phyloP scores from a whole-genome alignment of 2,888 invertebrate species.

The Sarcophaga caerulescens region DNA sequence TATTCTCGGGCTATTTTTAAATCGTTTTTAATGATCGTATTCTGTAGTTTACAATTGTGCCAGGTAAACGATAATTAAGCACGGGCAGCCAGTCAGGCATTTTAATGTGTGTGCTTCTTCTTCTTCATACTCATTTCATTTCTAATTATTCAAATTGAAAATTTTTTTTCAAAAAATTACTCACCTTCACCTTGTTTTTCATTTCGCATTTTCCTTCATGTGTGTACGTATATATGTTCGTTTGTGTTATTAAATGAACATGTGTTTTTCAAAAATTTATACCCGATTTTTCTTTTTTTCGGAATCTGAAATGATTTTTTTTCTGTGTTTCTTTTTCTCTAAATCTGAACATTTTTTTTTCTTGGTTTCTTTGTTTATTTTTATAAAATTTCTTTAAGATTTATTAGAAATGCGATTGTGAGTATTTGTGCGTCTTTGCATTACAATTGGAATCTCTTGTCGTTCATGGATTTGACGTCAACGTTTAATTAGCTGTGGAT shows the following conservation, averaged over 20 bases:
- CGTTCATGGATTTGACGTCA: conserved; percentile 53
- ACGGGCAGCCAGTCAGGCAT: background rate
- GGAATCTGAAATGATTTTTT: too few relatives aligned
- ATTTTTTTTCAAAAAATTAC: conserved; percentile 40
- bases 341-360: background rate
- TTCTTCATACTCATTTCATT: background rate
- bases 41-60: background rate
- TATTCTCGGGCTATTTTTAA: conserved; percentile 32
- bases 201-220: conserved; percentile 29
- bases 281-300: background rate
- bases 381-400: conserved; percentile 26
- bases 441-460: conserved; percentile 43
- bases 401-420: conserved; percentile 29
- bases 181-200: conserved; percentile 66
- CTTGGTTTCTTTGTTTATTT: conserved; percentile 35
- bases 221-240: too few relatives aligned
- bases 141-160: conserved; percentile 29
- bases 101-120: background rate
- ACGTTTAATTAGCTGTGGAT: conserved; percentile 47
- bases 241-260: too few relatives aligned
- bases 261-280: conserved; percentile 24
- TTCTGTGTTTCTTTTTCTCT: background rate
- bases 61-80: conserved; percentile 14
- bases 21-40: conserved; percentile 36
- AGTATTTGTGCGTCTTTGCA: background rate